These are phyloP conservation scores for Alcedo atthis DNA, from an alignment of 2,797 vertebrate genomes.

Conservation along the genomic window DNA sequence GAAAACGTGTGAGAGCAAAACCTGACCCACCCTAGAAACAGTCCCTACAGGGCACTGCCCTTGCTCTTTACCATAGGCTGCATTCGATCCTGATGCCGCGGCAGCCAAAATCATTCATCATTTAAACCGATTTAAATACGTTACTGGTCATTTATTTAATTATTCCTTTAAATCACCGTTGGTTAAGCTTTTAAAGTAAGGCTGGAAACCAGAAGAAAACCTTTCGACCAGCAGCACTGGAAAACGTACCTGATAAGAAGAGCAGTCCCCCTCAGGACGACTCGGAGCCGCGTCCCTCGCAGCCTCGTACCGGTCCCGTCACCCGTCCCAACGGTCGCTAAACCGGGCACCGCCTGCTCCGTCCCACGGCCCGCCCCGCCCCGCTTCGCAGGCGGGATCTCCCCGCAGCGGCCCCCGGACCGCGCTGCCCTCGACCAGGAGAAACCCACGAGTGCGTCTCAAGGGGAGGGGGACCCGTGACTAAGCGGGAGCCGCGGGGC, in stretches of 20 bases:
- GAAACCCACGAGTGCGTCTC: background rate
- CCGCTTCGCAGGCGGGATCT: background rate
- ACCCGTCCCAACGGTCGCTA: background rate
- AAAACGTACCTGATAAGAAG: background rate
- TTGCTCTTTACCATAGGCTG: rapidly evolving
- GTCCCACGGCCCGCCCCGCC: background rate
- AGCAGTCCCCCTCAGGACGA: rapidly evolving
- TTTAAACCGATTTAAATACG: background rate
- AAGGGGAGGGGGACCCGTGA: background rate
- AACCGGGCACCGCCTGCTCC: too few relatives aligned
- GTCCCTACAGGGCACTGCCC: background rate
- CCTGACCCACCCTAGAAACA: too few relatives aligned
- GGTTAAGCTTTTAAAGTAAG: background rate
- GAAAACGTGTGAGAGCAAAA: background rate
- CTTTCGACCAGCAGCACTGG: background rate
- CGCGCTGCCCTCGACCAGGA: background rate
- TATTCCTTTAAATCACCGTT: too few relatives aligned
- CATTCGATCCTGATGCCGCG: background rate
- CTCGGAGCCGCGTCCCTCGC: background rate
- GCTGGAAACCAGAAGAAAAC: background rate
- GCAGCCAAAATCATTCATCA: background rate
- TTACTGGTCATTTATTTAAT: background rate
- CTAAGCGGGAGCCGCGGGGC: background rate
- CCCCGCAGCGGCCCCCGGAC: background rate
- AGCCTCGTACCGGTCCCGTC: background rate